A percentile compares a stretch with the other conserved stretches of the same genome.
These are phyloP conservation scores for Enteromius radiatus DNA, from an alignment of 2,797 vertebrate genomes.

Conservation along the genomic window DNA sequence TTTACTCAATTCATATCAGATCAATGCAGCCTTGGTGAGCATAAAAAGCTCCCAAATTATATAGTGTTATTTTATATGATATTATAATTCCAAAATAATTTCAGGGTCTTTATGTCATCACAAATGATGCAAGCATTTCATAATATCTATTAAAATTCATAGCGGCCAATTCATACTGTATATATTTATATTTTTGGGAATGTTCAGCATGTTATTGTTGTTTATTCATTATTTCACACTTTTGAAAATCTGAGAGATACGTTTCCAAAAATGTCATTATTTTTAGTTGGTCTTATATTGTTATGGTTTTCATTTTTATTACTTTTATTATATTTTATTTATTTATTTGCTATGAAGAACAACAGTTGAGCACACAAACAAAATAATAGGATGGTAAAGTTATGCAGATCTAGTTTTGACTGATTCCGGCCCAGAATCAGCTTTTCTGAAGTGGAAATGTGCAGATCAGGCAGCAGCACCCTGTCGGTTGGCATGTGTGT, in stretches of 20 bases:
- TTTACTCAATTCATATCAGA: neutral
- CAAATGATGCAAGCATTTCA: neutral
- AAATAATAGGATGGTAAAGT: neutral
- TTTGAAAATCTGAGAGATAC: neutral
- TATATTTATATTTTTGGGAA: neutral
- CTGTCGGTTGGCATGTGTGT: neutral
- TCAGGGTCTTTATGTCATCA: neutral
- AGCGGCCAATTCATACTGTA: neutral
- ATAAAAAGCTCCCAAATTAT: neutral
- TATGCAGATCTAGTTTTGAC: constrained; percentile 1
- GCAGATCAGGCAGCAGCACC: neutral
- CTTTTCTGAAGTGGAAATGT: neutral
- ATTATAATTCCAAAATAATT: neutral
- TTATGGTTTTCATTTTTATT: neutral
- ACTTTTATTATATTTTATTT: neutral
- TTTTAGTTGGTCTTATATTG: neutral
- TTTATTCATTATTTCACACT: neutral
- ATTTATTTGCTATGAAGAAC: neutral
- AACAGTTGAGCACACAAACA: neutral
- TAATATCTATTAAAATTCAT: neutral
- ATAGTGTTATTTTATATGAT: neutral
- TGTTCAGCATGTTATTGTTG: neutral
- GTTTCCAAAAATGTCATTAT: neutral
- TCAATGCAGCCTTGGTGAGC: neutral
- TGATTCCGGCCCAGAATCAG: neutral